Conservation (phyloP, 2,888 invertebrate species). For the Macrosoma leucophasiata region DNA sequence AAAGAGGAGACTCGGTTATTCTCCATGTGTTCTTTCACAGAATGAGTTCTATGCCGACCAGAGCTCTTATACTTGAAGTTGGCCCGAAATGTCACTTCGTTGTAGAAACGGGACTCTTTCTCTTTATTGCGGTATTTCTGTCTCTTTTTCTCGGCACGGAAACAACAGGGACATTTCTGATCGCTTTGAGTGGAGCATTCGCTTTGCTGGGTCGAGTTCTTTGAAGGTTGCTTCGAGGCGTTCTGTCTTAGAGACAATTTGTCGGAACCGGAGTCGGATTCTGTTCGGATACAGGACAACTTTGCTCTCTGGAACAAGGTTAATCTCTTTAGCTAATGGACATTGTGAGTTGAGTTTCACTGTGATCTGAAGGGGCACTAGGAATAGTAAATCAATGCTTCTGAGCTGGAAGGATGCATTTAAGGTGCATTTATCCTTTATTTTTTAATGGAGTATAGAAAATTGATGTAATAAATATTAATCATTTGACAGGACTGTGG, state of each 20-base stretch:
- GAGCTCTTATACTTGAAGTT: conserved; percentile 63
- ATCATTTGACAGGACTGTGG: too few relatives aligned
- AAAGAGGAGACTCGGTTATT: conserved; percentile 80
- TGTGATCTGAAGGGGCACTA: too few relatives aligned
- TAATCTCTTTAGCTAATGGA: too few relatives aligned
- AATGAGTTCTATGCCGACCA: conserved; percentile 63
- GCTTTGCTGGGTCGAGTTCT: conserved; percentile 48
- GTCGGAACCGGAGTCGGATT: conserved; percentile 66
- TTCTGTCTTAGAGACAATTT: conserved; percentile 58
- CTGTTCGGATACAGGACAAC: conserved; percentile 63
- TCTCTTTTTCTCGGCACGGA: conserved; percentile 48
- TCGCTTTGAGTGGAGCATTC: conserved; percentile 53
- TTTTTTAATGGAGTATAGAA: too few relatives aligned
- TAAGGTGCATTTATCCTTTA: too few relatives aligned
- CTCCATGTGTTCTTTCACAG: conserved; percentile 70
- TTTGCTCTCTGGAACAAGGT: conserved; percentile 60
- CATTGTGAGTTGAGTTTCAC: too few relatives aligned
- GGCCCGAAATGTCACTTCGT: conserved; percentile 62
- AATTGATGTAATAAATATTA: too few relatives aligned
- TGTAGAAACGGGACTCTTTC: conserved; percentile 51
- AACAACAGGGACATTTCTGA: conserved; percentile 64
- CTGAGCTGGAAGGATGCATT: too few relatives aligned
- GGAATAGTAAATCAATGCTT: too few relatives aligned
- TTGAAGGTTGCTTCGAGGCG: conserved; percentile 55
- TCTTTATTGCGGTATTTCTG: conserved; percentile 46